Evolutionary conservation across 2,888 invertebrate species (phyloP), one percentile per base, ranked within the genome.

Genomic region (Caenorhabditis macrosperma): DNA sequence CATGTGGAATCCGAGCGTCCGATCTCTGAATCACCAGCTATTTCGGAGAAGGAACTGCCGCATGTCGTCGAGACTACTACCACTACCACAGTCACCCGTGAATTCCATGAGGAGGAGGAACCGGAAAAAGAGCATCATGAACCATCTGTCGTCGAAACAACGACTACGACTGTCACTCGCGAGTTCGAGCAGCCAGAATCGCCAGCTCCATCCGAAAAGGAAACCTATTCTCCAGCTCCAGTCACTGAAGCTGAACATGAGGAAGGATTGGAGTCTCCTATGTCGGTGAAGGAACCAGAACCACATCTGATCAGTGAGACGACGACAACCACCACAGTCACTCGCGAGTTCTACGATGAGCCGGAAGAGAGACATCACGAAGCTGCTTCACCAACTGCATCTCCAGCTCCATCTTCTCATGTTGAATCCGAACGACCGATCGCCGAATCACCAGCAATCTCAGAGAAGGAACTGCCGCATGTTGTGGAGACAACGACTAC

Each of bases 111-210:
- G 20, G 67, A 59, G 10, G 68, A 68, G 17, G 28, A 55, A 6
- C 30, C 44, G 12, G 46, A 57, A 38, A 4, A 15, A 15, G 61
- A 66, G 20, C 41, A 59, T 20, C 54, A 52, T n/a, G 48, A 26
- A 38, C 44, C 38, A 17, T 15, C 46, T 12, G 41, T 50, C 20
- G 38, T 60, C 20, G 68, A 68, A n/a, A 57, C 57, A 12, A 68
- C 20, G 12, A 68, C 68, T 1, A 69, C 68, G 6, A 59, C 68
- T n/a, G 59, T 69, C 0, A 69, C 68, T 50, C 68, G n/a, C n/a
- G n/a, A n/a, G n/a, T n/a, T n/a, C n/a, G n/a, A n/a, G n/a, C n/a
- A n/a, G n/a, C n/a, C n/a, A n/a, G n/a, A n/a, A n/a, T n/a, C n/a
- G n/a, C n/a, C n/a, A n/a, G n/a, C n/a, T n/a, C n/a, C n/a, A n/a